Evolutionary conservation across 2,113 vertebrate genomes (phyloP).

Genomic region (Dicerorhinus sumatrensis): DNA sequence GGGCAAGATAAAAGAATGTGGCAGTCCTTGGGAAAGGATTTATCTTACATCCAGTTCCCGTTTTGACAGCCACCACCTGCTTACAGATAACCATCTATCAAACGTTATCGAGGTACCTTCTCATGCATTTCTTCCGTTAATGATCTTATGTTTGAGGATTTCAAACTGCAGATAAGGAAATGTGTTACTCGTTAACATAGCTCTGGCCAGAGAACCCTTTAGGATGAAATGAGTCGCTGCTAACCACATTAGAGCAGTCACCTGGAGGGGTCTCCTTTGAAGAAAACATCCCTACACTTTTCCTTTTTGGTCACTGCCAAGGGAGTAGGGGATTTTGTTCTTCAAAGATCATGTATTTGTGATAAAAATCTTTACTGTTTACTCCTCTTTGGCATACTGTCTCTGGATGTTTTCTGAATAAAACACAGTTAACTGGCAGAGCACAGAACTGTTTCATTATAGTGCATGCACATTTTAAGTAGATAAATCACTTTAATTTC

Average conservation of each 20-base stretch:
- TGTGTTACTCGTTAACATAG: not conserved
- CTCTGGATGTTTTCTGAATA: slow-evolving; percentile 34
- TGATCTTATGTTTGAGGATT: not conserved
- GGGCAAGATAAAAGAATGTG: slow-evolving; percentile 13
- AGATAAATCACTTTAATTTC: not conserved
- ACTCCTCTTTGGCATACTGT: not conserved
- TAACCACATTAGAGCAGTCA: slow-evolving; percentile 33
- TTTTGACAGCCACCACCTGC: slow-evolving; percentile 28
- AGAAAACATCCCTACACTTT: not conserved
- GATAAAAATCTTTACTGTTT: slow-evolving; percentile 55
- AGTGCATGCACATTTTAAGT: not conserved
- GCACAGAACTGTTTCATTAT: not conserved
- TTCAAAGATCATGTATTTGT: slow-evolving; percentile 60
- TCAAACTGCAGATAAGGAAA: slow-evolving; percentile 45
- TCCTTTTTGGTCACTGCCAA: slow-evolving; percentile 44
- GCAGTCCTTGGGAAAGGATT: slow-evolving; percentile 12
- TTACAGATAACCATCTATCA: not conserved
- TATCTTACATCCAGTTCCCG: not conserved
- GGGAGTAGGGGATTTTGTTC: slow-evolving; percentile 38
- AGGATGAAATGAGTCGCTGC: not conserved
- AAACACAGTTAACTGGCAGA: slow-evolving; percentile 16
- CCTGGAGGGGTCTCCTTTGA: slow-evolving; percentile 54
- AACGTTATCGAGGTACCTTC: not conserved
- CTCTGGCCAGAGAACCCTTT: not conserved
- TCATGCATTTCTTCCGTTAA: slow-evolving; percentile 44